These are phyloP conservation scores for Hemiscyllium ocellatum DNA, from an alignment of 2,113 vertebrate genomes.

Conservation along the genomic window DNA sequence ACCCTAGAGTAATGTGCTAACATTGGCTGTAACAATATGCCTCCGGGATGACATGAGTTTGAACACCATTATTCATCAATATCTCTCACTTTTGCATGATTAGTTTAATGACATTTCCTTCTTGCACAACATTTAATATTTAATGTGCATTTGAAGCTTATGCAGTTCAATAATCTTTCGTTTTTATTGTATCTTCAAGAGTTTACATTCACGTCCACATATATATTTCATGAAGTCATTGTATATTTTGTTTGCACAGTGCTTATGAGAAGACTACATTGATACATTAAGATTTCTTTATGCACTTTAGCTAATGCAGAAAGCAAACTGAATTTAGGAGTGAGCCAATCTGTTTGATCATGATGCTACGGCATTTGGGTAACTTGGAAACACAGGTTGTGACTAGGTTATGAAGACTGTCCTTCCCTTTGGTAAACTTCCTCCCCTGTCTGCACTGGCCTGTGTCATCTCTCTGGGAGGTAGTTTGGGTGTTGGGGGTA, in stretches of 20 bases:
- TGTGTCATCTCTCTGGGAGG: neutral
- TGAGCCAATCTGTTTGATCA: neutral
- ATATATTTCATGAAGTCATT: conserved; percentile 23
- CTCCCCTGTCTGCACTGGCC: neutral
- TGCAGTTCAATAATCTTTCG: conserved; percentile 25
- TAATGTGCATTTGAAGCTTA: conserved; percentile 34
- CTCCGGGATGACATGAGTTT: conserved; percentile 35
- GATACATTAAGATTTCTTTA: neutral
- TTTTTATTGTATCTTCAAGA: neutral
- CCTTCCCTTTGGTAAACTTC: neutral
- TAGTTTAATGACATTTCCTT: conserved; percentile 32
- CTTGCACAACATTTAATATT: conserved; percentile 29
- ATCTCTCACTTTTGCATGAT: conserved; percentile 34
- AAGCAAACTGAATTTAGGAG: neutral
- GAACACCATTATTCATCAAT: conserved; percentile 33
- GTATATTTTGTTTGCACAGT: neutral
- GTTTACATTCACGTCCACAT: conserved; percentile 6
- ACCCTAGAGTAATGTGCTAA: conserved; percentile 5
- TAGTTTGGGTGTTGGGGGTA: neutral
- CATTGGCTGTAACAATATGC: conserved; percentile 26
- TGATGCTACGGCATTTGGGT: neutral
- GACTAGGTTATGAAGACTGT: neutral
- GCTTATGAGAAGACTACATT: neutral
- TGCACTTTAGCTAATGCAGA: neutral
- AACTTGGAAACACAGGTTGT: neutral